Base-by-base conservation (phyloP, 1,140 invertebrate genomes). In the Diorhabda elongata region DNA sequence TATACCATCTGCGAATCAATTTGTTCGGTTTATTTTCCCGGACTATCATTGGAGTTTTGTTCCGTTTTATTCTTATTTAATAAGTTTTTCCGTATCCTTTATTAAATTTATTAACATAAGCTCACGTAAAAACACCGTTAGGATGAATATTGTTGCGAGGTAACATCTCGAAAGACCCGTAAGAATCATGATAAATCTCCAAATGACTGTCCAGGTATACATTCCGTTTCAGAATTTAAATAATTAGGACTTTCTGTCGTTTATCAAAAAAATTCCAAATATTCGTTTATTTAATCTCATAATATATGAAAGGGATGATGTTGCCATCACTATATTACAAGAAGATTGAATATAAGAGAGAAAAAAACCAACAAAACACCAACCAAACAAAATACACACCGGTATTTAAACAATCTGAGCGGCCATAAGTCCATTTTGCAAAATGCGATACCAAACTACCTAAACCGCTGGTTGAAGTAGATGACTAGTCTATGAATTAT, bases 51-150 rank as follows among this genome's bases (percentile, higher is more conserved):
- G 26, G 26, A 26, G 26, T 26, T 26, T 26, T 26, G 26, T 26
- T 26, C 26, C 26, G 26, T 26, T 26, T 26, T 26, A 26, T 26
- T 60, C 58, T 60, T 42, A 60, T 60, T 60, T 60, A 60, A 60
- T 60, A 60, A 60, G 26, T 60, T 60, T 11, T 11, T 2, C 58
- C 58, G 41, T 26, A 42, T 11, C 58, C 42, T 8, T 60, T 42
- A 60, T 60, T 60, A 60, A 60, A 60, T 60, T 60, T 60, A 60
- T 42, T 42, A 60, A 60, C 58, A 60, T 60, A 42, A 8, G 11
- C 26, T 60, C 58, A 60, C 58, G 58, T 60, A 60, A 60, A 26
- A 7, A 3, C 2, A 60, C 58, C 26, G 58, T 60, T 60, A 60
- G 9, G 42, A 60, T 3, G 58, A 60, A 60, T 41, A 60, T 42